Evolutionary conservation across 2,797 vertebrate genomes (phyloP).

Genomic region (Gobionotothen gibberifrons): DNA sequence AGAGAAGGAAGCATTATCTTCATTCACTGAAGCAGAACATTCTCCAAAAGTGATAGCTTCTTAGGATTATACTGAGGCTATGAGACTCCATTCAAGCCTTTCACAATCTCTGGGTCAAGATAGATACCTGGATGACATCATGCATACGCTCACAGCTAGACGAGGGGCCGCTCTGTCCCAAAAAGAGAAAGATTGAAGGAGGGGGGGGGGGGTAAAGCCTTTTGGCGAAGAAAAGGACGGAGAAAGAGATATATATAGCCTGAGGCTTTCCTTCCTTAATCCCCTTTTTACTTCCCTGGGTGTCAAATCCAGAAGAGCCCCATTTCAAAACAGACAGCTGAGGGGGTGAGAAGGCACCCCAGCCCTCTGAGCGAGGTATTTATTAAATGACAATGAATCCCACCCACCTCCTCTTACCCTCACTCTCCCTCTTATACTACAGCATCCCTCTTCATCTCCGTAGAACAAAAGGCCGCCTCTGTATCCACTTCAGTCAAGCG

Average conservation of each 20-base stretch:
- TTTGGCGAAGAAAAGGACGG: constrained; percentile 50
- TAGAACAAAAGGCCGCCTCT: constrained; percentile 75
- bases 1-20: constrained; percentile 34
- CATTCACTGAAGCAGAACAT: constrained; percentile 44
- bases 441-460: constrained; percentile 69
- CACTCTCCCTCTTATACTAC: constrained; percentile 49
- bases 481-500: constrained; percentile 72
- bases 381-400: constrained; percentile 73
- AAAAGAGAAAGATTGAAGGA: constrained; percentile 42
- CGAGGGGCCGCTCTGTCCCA: constrained; percentile 50
- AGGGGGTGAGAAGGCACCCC: constrained; percentile 65
- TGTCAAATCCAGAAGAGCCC: constrained; percentile 65
- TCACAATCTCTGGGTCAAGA: constrained; percentile 52
- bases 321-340: constrained; percentile 58
- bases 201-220: constrained; percentile 34
- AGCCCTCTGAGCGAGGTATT: constrained; percentile 59
- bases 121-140: constrained; percentile 72
- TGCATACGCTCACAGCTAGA: constrained; percentile 54
- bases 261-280: constrained; percentile 62
- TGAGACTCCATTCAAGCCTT: constrained; percentile 47
- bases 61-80: constrained; percentile 47
- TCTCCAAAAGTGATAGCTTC: constrained; percentile 50
- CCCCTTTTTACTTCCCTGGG: constrained; percentile 63
- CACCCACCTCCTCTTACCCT: constrained; percentile 58
- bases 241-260: constrained; percentile 64